A percentile compares a stretch with the other conserved stretches of the same genome.
Evolutionary conservation across 2,113 vertebrate species (phyloP).

Genomic region (Psephotus haematonotus): DNA sequence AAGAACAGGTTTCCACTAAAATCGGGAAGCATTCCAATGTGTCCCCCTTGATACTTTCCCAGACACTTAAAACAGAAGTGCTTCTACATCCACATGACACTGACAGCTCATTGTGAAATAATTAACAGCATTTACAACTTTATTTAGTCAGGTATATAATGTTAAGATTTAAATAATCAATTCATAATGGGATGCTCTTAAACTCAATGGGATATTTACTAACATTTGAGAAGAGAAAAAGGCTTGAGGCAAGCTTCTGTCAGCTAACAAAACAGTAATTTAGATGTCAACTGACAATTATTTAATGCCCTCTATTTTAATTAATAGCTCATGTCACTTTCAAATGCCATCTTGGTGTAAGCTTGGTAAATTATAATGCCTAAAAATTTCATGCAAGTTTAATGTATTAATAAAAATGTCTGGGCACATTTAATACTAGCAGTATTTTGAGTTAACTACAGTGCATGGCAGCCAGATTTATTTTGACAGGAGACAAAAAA

Average conservation of each 20-base stretch:
- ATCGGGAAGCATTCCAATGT: not conserved
- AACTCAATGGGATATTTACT: constrained; percentile 35
- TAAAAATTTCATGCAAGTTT: constrained; percentile 62
- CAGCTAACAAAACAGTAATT: constrained; percentile 44
- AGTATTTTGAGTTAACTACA: constrained; percentile 70
- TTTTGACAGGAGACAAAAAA: constrained; percentile 52
- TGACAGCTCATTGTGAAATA: not conserved
- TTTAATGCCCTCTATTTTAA: constrained; percentile 46
- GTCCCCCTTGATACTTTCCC: not conserved
- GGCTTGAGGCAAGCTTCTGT: constrained; percentile 21
- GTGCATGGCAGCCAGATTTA: constrained; percentile 56
- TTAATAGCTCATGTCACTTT: constrained; percentile 63
- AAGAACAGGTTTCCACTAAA: not conserved
- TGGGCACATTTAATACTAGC: constrained; percentile 58
- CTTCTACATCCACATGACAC: not conserved
- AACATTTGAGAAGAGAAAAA: constrained; percentile 10
- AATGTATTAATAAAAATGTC: constrained; percentile 72
- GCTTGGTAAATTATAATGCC: constrained; percentile 63
- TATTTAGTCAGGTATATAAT: constrained; percentile 10
- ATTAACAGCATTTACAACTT: not conserved
- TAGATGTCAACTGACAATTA: constrained; percentile 50
- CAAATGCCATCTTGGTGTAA: constrained; percentile 58
- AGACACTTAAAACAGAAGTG: not conserved
- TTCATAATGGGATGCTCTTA: not conserved
- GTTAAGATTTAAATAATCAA: not conserved